Base-by-base conservation (phyloP, 1,140 invertebrate genomes). In the Pogonognathellus flavescens region DNA sequence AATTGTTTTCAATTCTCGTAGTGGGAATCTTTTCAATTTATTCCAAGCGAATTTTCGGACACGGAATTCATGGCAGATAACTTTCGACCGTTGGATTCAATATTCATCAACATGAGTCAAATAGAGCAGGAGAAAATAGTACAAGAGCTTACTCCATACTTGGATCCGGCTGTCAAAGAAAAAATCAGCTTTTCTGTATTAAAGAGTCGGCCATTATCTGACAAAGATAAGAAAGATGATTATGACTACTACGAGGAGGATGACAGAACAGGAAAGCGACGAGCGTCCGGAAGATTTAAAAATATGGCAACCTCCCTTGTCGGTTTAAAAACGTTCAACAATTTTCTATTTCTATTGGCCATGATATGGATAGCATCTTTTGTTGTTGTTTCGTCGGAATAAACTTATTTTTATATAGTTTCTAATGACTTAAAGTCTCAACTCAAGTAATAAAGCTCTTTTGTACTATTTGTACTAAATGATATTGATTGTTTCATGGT, bases 221-320 rank as follows among this genome's bases (percentile, higher is more conserved):
- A 76, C 4, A 76, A 41, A n/a, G 70, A 76, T 7, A 76, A 76
- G n/a, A 50, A 8, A 4, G 41, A 49, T 50, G 70, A 76, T 76
- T 76, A 76, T 76, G 70, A 76, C n/a, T 76, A 76, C n/a, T 76
- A 76, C 16, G 70, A 76, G n/a, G 70, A 76, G n/a, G 4, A 18
- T 14, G 31, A 8, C 41, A 18, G 0, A 41, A 41, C 1, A 41
- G 31, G 31, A 41, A 41, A 41, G 31, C 31, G 31, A 41, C 31
- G 31, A 6, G 31, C 31, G n/a, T n/a, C n/a, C n/a, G n/a, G n/a
- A n/a, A n/a, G n/a, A n/a, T n/a, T n/a, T n/a, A n/a, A n/a, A n/a
- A n/a, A n/a, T n/a, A n/a, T n/a, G n/a, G n/a, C n/a, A n/a, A n/a
- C n/a, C n/a, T n/a, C n/a, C n/a, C n/a, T n/a, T n/a, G n/a, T n/a